Conservation (phyloP, 1,140 invertebrate species). For the Anastatus disparis region DNA sequence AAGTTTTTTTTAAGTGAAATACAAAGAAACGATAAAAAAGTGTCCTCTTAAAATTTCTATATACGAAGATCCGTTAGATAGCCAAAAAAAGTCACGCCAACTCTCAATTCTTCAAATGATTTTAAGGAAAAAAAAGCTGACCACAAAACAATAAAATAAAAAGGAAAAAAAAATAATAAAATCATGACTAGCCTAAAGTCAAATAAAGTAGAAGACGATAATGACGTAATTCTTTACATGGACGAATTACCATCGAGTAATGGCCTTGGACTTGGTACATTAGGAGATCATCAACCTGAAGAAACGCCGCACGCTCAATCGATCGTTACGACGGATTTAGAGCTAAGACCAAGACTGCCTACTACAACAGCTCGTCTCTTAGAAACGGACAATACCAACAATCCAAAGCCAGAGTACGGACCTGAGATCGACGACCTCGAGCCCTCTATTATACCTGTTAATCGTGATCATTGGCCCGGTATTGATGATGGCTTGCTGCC, state of each 20-base stretch:
- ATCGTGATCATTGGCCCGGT: constrained; percentile 42
- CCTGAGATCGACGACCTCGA: constrained; percentile 65
- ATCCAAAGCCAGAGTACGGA: constrained; percentile 53
- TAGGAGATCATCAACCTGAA: too few species aligned
- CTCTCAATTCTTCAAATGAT: too few species aligned
- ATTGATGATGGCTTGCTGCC: constrained; percentile 69
- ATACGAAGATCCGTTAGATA: too few species aligned
- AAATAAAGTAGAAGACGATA: neutral
- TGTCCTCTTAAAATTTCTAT: too few species aligned
- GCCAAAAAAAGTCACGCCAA: too few species aligned
- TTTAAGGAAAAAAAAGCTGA: too few species aligned
- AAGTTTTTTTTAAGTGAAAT: too few species aligned
- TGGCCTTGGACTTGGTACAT: too few species aligned
- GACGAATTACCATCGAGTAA: neutral
- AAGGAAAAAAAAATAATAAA: neutral
- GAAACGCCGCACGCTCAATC: neutral
- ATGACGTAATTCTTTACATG: constrained; percentile 16
- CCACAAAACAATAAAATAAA: too few species aligned
- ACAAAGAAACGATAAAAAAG: too few species aligned
- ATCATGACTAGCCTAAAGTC: neutral
- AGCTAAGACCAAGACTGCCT: too few species aligned
- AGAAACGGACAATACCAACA: constrained; percentile 51
- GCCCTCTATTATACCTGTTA: constrained; percentile 53
- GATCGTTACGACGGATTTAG: neutral
- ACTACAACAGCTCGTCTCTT: constrained; percentile 34